Evolutionary conservation across 1,140 invertebrate genomes (phyloP), one percentile per base, ranked within the genome.

Genomic region (Zaprionus davidi): DNA sequence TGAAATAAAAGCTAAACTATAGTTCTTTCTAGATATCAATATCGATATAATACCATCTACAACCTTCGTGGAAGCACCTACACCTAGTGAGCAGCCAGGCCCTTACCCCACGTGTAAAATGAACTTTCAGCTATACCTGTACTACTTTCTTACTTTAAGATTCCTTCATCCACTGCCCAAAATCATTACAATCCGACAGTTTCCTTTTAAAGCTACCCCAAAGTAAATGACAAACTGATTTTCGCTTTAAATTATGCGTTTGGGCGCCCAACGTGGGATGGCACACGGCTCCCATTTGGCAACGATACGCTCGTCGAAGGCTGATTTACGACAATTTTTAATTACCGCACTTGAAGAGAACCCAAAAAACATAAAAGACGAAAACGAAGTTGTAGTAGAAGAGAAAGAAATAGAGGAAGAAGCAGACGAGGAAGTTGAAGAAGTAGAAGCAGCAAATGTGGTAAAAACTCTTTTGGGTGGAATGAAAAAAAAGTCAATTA

Each of bases 401-500:
- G 58, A 44, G 64, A 38, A 53, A 51, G 41, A 9, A 4, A 22
- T 49, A 55, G 55, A 44, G 49, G 20, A 53, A 51, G 59, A 44
- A 53, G 12, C 22, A 51, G 46, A 17, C 5, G 5, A 44, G 44
- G 63, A 79, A 41, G 15, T 66, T 7, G 17, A 55, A 60, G 57
- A 55, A 11, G 51, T 17, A 49, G 13, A 13, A 12, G 36, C 36
- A 15, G 36, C 49, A 46, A 71, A 71, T 78, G 76, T 68, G 58
- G 76, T 67, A 20, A 74, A 84, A 82, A 88, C 84, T 87, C 87
- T 86, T 87, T 81, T 71, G 57, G 72, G 72, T 51, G 56, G 82
- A 82, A 87, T 82, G 68, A 79, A 72, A 80, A 90, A 90, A 90
- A 90, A 46, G n/a, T 90, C 86, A 90, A 90, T 90, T 90, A 90